Evolutionary conservation across 1,140 invertebrate species (phyloP).

Genomic region (Venturia canescens): DNA sequence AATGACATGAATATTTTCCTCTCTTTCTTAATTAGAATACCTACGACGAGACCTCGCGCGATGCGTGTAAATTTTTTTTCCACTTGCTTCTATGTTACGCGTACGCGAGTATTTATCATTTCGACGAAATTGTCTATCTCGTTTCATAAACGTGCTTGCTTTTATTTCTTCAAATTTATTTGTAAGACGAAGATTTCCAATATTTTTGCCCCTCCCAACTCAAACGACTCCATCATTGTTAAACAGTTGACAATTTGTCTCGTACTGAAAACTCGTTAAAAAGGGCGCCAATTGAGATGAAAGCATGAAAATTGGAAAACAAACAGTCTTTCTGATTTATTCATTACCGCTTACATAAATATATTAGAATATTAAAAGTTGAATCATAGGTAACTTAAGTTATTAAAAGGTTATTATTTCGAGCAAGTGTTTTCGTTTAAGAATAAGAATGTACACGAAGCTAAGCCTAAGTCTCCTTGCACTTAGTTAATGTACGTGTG

Average conservation of each 20-base stretch:
- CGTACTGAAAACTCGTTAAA: neutral
- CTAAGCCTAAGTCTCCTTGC: slow-evolving; percentile 57
- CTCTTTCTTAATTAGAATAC: too few relatives aligned
- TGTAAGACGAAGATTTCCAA: too few relatives aligned
- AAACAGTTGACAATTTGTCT: neutral
- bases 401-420: slow-evolving; percentile 48
- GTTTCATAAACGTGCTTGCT: too few relatives aligned
- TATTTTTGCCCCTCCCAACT: too few relatives aligned
- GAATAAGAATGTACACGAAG: slow-evolving; percentile 68
- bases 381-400: slow-evolving; percentile 61
- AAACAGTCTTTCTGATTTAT: slow-evolving; percentile 70
- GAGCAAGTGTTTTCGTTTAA: slow-evolving; percentile 37
- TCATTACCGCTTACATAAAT: slow-evolving; percentile 66
- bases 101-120: too few relatives aligned
- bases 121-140: too few relatives aligned
- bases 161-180: too few relatives aligned
- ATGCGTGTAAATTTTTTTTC: too few relatives aligned
- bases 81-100: too few relatives aligned
- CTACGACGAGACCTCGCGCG: too few relatives aligned
- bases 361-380: slow-evolving; percentile 68
- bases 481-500: slow-evolving; percentile 7
- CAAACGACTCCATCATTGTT: too few relatives aligned
- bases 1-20: too few relatives aligned
- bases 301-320: slow-evolving; percentile 50
- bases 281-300: neutral